These are phyloP conservation scores for Erethizon dorsatum DNA, from an alignment of 2,797 vertebrate genomes.

Conservation along the genomic window DNA sequence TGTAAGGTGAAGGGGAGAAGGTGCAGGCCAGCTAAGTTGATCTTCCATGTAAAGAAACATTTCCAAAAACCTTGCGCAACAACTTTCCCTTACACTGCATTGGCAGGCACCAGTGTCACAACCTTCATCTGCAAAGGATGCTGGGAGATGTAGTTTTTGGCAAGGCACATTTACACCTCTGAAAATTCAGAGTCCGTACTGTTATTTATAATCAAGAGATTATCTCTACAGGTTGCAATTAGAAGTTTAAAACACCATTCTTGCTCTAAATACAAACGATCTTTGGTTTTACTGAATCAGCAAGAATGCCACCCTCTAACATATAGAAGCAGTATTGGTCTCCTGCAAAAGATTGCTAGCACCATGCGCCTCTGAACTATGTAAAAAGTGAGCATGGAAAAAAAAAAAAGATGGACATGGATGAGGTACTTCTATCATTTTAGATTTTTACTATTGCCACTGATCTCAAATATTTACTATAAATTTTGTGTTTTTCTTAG, in stretches of 20 bases:
- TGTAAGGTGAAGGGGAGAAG: neutral
- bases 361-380: neutral
- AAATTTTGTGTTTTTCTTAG: neutral
- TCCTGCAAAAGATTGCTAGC: neutral
- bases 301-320: neutral
- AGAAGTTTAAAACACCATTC: neutral
- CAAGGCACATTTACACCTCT: neutral
- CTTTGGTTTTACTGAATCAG: neutral
- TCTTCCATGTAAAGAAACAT: conserved; percentile 35
- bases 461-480: neutral
- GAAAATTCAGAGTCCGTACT: neutral
- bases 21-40: neutral
- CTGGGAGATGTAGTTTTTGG: conserved; percentile 30
- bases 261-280: neutral
- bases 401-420: neutral
- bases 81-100: conserved; percentile 8
- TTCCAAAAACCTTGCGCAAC: conserved; percentile 8
- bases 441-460: neutral
- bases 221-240: conserved; percentile 1
- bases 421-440: neutral
- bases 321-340: neutral
- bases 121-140: neutral
- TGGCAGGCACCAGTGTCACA: neutral
- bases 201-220: conserved; percentile 1
- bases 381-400: neutral